Conservation (phyloP, 2,888 invertebrate species). For the Idaea biselata region DNA sequence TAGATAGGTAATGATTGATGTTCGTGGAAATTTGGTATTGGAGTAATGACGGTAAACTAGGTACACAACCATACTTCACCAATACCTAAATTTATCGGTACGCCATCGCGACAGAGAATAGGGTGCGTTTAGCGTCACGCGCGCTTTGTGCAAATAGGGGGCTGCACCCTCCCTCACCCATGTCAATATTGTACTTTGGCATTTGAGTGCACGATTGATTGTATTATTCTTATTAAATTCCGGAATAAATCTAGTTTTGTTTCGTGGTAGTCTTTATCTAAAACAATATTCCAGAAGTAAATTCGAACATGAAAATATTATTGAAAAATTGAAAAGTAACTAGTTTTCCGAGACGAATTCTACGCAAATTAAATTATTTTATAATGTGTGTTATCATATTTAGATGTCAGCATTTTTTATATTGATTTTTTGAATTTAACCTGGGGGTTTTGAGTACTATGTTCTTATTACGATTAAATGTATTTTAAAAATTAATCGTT, state of each 20-base stretch:
- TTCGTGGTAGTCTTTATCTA: neutral
- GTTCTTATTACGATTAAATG: slow-evolving; percentile 17
- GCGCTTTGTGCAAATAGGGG: slow-evolving; percentile 33
- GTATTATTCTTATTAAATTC: slow-evolving; percentile 32
- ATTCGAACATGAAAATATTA: too few relatives aligned
- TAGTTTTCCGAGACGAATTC: too few relatives aligned
- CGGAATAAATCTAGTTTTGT: slow-evolving; percentile 12
- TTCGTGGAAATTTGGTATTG: neutral
- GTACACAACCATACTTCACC: slow-evolving; percentile 14
- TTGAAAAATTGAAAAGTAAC: too few relatives aligned
- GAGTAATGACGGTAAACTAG: neutral
- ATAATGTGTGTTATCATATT: too few relatives aligned
- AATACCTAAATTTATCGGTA: slow-evolving; percentile 25
- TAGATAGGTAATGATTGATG: neutral
- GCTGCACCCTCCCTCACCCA: slow-evolving; percentile 22
- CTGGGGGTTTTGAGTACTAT: neutral
- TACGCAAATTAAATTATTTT: too few relatives aligned
- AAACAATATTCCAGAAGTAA: neutral
- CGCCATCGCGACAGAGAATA: slow-evolving; percentile 5
- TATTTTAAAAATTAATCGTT: slow-evolving; percentile 25
- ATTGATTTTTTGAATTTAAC: neutral
- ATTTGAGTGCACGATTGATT: slow-evolving; percentile 42
- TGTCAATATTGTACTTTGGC: slow-evolving; percentile 39
- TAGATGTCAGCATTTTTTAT: neutral
- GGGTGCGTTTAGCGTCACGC: slow-evolving; percentile 28